These are phyloP conservation scores for Aspidoscelis tigris DNA, from an alignment of 2,113 vertebrate genomes.

Conservation along the genomic window DNA sequence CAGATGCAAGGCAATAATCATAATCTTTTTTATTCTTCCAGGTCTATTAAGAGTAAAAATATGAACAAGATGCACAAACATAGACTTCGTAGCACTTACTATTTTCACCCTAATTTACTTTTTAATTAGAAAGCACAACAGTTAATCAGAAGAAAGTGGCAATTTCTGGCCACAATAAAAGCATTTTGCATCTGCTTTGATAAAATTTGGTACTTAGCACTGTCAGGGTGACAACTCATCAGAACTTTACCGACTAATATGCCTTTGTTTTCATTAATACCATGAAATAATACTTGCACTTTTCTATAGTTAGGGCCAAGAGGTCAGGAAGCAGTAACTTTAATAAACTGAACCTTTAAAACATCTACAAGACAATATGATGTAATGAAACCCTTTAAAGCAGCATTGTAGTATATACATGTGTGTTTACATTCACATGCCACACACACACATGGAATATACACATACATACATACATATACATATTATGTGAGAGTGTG, in stretches of 20 bases:
- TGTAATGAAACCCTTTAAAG: not conserved
- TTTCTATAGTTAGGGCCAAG: not conserved
- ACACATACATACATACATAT: too few relatives aligned
- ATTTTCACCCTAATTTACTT: slow-evolving; percentile 43
- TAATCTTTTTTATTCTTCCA: slow-evolving; percentile 34
- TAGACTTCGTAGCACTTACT: slow-evolving; percentile 9
- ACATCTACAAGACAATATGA: not conserved
- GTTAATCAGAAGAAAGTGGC: slow-evolving; percentile 6
- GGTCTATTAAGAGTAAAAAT: slow-evolving; percentile 45
- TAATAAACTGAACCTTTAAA: not conserved
- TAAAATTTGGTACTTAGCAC: slow-evolving; percentile 8
- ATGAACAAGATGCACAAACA: not conserved
- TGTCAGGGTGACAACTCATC: not conserved
- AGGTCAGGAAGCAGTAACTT: not conserved
- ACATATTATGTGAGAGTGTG: too few relatives aligned
- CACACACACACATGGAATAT: too few relatives aligned
- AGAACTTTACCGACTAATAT: accelerated
- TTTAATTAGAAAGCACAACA: slow-evolving; percentile 45
- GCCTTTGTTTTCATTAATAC: not conserved
- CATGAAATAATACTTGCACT: not conserved
- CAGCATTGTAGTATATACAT: too few relatives aligned
- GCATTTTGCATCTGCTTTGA: slow-evolving; percentile 31
- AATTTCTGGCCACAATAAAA: slow-evolving; percentile 43
- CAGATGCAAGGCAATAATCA: slow-evolving; percentile 23
- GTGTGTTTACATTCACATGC: too few relatives aligned